Conservation (phyloP, 2,888 invertebrate species). For the Nycteola revayana region DNA sequence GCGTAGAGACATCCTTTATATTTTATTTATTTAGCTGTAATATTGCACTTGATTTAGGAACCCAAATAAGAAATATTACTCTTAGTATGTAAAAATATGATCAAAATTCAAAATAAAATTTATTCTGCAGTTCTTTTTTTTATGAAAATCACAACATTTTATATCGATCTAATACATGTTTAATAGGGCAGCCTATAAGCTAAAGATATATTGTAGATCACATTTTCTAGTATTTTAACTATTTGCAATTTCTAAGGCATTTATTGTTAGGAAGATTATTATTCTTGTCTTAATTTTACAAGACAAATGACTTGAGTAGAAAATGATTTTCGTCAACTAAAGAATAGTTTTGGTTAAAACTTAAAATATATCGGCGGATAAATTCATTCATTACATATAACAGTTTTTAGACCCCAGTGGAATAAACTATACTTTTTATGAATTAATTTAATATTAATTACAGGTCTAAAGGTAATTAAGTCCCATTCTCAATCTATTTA, state of each 20-base stretch:
- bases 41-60: too few relatives aligned
- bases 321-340: constrained; percentile 11
- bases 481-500: too few relatives aligned
- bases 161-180: constrained; percentile 16
- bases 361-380: constrained; percentile 47
- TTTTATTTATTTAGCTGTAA: too few relatives aligned
- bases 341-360: constrained; percentile 28
- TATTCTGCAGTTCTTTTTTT: too few relatives aligned
- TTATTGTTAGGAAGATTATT: not conserved
- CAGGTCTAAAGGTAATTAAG: too few relatives aligned
- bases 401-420: constrained; percentile 7
- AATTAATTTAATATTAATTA: too few relatives aligned
- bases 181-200: constrained; percentile 11
- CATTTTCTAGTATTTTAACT: constrained; percentile 21
- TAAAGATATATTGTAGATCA: constrained; percentile 27
- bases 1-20: too few relatives aligned
- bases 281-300: not conserved
- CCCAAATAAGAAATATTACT: too few relatives aligned
- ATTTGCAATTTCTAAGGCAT: constrained; percentile 14
- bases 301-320: not conserved
- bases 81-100: too few relatives aligned
- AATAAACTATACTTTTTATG: not conserved
- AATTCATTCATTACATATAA: constrained; percentile 29
- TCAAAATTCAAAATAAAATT: too few relatives aligned
- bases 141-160: constrained; percentile 12